phyloP scores from a whole-genome alignment of 2,888 invertebrate genomes.

The Herminia tarsipennalis region DNA sequence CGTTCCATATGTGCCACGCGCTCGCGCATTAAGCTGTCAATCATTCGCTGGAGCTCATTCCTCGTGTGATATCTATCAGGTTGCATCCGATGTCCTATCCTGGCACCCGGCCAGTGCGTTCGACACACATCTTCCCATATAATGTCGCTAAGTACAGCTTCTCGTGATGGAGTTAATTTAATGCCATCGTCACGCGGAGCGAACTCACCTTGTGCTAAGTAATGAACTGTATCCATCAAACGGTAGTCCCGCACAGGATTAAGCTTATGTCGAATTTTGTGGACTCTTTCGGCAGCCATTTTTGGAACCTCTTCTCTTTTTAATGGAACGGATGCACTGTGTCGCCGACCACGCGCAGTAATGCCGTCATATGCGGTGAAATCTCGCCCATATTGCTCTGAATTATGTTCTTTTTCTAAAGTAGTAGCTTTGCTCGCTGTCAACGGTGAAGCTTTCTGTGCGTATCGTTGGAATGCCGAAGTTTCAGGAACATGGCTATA shows the following conservation, averaged over 20 bases:
- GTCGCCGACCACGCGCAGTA: constrained; percentile 74
- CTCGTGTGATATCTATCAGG: constrained; percentile 67
- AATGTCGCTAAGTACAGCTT: constrained; percentile 80
- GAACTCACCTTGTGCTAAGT: constrained; percentile 80
- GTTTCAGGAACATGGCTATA: constrained; percentile 78
- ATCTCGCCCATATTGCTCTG: constrained; percentile 78
- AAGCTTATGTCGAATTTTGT: constrained; percentile 77
- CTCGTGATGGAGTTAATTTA: constrained; percentile 77
- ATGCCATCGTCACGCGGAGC: constrained; percentile 81
- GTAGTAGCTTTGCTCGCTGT: constrained; percentile 73
- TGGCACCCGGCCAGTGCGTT: constrained; percentile 78
- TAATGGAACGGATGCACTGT: constrained; percentile 75
- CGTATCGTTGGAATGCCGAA: constrained; percentile 76
- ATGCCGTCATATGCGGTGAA: constrained; percentile 79
- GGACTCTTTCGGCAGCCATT: constrained; percentile 75
- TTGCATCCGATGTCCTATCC: constrained; percentile 69
- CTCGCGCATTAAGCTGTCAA: constrained; percentile 74
- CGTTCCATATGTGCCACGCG: constrained; percentile 78
- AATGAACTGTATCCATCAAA: constrained; percentile 81
- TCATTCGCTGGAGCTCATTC: constrained; percentile 73
- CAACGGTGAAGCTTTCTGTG: constrained; percentile 65
- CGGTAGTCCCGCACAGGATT: constrained; percentile 80
- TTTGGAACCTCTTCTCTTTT: constrained; percentile 71
- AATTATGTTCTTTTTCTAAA: constrained; percentile 76
- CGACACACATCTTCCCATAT: constrained; percentile 82